Percentiles rank a stretch among this genome's conserved stretches.
These are phyloP conservation scores for Cebidichthys violaceus DNA, from an alignment of 2,113 vertebrate genomes.

Conservation along the genomic window DNA sequence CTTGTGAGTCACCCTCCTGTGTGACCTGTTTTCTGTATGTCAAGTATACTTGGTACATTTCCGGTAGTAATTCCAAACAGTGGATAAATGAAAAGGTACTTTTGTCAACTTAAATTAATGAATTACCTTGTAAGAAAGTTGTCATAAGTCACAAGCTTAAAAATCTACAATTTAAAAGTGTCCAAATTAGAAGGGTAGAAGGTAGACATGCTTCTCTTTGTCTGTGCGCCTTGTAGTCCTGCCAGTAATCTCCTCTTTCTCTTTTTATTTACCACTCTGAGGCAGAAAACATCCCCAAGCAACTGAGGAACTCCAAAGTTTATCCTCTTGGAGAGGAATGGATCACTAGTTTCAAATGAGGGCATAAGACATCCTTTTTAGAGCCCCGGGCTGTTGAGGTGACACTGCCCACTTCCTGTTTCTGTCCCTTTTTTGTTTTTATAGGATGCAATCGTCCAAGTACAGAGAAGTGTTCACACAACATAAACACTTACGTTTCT, in stretches of 20 bases:
- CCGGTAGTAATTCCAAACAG: neutral
- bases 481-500: neutral
- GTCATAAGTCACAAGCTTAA: neutral
- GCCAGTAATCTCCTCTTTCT: constrained; percentile 3
- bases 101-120: neutral
- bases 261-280: neutral
- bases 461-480: neutral
- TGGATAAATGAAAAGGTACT: neutral
- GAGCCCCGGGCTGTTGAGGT: neutral
- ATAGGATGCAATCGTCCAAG: neutral
- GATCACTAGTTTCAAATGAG: constrained; percentile 1
- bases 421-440: neutral
- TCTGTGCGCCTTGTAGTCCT: neutral
- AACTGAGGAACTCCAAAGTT: constrained; percentile 16
- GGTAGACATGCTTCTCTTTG: neutral
- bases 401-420: neutral
- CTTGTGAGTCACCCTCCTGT: neutral
- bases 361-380: constrained; percentile 2
- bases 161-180: neutral
- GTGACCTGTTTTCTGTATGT: neutral
- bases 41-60: neutral
- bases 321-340: constrained; percentile 17
- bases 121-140: neutral
- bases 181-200: neutral
- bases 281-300: constrained; percentile 22